Evolutionary conservation across 2,113 vertebrate species (phyloP).

Genomic region (Lampris incognitus): DNA sequence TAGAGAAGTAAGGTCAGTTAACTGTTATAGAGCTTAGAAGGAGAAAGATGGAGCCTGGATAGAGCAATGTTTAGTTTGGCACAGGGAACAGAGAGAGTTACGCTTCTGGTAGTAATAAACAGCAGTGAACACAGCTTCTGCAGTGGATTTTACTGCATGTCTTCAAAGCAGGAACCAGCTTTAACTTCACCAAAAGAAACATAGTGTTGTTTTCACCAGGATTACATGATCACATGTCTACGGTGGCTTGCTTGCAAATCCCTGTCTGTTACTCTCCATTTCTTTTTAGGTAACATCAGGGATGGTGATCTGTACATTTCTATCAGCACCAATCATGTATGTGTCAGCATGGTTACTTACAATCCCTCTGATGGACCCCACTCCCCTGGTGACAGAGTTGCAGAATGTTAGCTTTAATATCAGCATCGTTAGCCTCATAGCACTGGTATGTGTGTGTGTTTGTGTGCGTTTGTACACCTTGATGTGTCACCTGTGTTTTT

Average conservation of each 20-base stretch:
- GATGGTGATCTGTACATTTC: slow-evolving; percentile 97
- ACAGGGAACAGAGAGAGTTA: too few species aligned
- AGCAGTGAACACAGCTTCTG: too few species aligned
- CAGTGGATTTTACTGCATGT: too few species aligned
- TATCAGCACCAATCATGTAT: slow-evolving; percentile 98
- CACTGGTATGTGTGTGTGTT: slow-evolving; percentile 85
- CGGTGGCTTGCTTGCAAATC: background rate
- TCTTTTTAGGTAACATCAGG: slow-evolving; percentile 90
- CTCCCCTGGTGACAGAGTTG: slow-evolving; percentile 87
- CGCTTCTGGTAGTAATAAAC: too few species aligned
- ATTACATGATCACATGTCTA: background rate
- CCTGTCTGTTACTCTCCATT: background rate
- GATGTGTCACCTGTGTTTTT: too few species aligned
- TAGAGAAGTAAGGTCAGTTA: too few species aligned
- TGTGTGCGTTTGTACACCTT: background rate
- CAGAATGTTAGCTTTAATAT: slow-evolving; percentile 98
- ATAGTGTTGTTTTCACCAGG: too few species aligned
- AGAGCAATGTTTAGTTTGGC: too few species aligned
- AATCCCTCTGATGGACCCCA: slow-evolving; percentile 94
- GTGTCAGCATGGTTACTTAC: slow-evolving; percentile 97
- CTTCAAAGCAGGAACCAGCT: too few species aligned
- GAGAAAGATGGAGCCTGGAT: too few species aligned
- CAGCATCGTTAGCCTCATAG: slow-evolving; percentile 92
- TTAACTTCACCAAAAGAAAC: too few species aligned
- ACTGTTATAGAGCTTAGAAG: too few species aligned